Percentiles rank a stretch among this genome's conserved stretches.
phyloP scores from a whole-genome alignment of 2,113 vertebrate species.

The Sorex fumeus region DNA sequence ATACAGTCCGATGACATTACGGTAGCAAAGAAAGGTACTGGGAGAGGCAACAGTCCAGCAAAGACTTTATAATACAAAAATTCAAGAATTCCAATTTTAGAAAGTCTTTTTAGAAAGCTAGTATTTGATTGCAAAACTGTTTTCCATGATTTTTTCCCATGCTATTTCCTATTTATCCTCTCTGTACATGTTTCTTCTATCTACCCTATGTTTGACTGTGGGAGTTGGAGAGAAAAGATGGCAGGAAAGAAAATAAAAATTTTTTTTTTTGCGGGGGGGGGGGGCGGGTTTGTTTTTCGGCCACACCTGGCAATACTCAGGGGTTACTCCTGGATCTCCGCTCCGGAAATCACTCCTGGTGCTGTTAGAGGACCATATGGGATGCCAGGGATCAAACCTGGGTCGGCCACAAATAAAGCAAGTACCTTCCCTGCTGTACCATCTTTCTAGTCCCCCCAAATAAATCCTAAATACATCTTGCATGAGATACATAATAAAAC shows the following conservation, averaged over 20 bases:
- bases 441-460: no score
- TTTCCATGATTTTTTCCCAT: slow-evolving; percentile 43
- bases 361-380: no score
- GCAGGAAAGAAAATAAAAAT: background rate
- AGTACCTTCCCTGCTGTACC: no score
- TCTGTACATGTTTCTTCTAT: background rate
- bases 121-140: background rate
- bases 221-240: background rate
- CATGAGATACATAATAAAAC: slow-evolving; percentile 8
- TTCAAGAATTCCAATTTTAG: slow-evolving; percentile 6
- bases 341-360: no score
- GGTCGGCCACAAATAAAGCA: no score
- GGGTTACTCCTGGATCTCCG: no score
- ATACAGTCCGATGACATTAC: slow-evolving; percentile 41
- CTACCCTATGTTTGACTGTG: background rate
- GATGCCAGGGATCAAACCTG: no score
- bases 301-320: no score
- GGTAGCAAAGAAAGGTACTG: slow-evolving; percentile 15
- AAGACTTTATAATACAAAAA: slow-evolving; percentile 50
- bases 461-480: background rate
- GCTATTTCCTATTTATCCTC: background rate
- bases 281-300: no score
- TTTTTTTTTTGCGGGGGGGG: no score
- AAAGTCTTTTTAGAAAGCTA: slow-evolving; percentile 54
- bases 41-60: background rate